Evolutionary conservation across 2,797 vertebrate genomes (phyloP).

Genomic region (Siniperca undulata): DNA sequence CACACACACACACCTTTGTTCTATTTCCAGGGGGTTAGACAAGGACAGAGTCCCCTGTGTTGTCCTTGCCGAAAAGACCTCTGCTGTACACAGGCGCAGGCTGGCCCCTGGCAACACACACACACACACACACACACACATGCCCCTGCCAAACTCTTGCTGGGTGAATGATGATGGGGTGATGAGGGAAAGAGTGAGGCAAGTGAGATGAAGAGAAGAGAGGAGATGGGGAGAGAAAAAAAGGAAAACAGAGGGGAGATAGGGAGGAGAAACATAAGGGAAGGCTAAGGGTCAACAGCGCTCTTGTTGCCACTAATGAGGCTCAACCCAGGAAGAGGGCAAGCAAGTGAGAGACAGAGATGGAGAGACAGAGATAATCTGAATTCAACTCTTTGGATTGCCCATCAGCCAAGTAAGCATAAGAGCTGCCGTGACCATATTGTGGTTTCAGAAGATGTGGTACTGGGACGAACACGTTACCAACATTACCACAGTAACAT

Average conservation of each 20-base stretch:
- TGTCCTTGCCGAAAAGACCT: conserved; percentile 78
- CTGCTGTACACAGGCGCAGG: conserved; percentile 62
- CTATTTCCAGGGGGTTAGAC: conserved; percentile 74
- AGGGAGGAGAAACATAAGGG: conserved; percentile 42
- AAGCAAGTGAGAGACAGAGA: background rate
- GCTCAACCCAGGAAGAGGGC: conserved; percentile 29
- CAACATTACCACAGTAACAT: conserved; percentile 32
- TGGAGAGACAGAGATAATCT: conserved; percentile 23
- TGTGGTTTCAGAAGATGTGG: conserved; percentile 49
- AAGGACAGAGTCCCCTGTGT: conserved; percentile 80
- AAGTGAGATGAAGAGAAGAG: conserved; percentile 55
- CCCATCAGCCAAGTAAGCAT: conserved; percentile 28
- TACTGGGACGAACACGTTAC: conserved; percentile 19
- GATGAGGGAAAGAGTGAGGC: conserved; percentile 65
- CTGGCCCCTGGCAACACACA: conserved; percentile 61
- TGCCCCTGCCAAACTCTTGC: conserved; percentile 69
- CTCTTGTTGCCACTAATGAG: conserved; percentile 66
- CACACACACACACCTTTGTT: conserved; percentile 49
- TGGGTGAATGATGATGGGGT: conserved; percentile 78
- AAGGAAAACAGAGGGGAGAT: conserved; percentile 11
- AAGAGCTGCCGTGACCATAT: conserved; percentile 19
- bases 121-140: conserved; percentile 27
- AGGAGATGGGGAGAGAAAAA: conserved; percentile 36
- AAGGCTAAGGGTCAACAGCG: conserved; percentile 66
- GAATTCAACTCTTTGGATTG: conserved; percentile 27